Percentiles rank a stretch among this genome's conserved stretches.
Evolutionary conservation across 35 echinoderm and acorn worm species (phyloP).

Genomic region (Ptychodera flava): DNA sequence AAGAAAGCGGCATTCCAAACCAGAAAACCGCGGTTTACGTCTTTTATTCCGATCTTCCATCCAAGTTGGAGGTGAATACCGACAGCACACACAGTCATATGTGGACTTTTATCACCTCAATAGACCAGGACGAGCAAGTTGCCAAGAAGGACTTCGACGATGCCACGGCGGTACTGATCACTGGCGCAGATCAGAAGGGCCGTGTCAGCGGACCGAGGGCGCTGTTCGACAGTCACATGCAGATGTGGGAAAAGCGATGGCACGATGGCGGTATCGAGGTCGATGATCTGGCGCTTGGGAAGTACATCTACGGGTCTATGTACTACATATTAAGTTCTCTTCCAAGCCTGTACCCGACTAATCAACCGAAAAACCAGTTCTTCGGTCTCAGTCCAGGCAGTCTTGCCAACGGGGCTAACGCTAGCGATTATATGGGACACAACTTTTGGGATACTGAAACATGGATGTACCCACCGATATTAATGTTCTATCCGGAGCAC

Average conservation of each 20-base stretch:
- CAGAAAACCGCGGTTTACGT: constrained; percentile 32
- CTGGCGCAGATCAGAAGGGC: too few relatives aligned
- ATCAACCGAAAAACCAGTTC: constrained; percentile 44
- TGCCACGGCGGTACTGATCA: not conserved
- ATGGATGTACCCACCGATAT: constrained; percentile 96
- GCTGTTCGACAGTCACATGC: constrained; percentile 35
- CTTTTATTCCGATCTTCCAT: constrained; percentile 62
- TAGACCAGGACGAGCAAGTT: not conserved
- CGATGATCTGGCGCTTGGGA: constrained; percentile 56
- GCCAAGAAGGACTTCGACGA: not conserved
- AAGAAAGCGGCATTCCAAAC: constrained; percentile 34
- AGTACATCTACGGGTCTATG: constrained; percentile 81
- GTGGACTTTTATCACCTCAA: constrained; percentile 73
- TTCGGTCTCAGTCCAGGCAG: constrained; percentile 79
- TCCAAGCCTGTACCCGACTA: constrained; percentile 26
- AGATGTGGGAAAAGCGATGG: constrained; percentile 72
- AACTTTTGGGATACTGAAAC: constrained; percentile 97
- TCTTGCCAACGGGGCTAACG: constrained; percentile 58
- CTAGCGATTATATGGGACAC: constrained; percentile 51
- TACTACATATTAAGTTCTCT: constrained; percentile 95
- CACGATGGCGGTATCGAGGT: constrained; percentile 60
- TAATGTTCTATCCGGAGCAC: constrained; percentile 77
- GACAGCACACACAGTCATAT: constrained; percentile 5
- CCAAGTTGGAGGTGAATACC: constrained; percentile 4
- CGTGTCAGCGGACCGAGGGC: not conserved